Base-by-base conservation (phyloP, 92 coral and sea anemone species). In the Phenganax subtilis region DNA sequence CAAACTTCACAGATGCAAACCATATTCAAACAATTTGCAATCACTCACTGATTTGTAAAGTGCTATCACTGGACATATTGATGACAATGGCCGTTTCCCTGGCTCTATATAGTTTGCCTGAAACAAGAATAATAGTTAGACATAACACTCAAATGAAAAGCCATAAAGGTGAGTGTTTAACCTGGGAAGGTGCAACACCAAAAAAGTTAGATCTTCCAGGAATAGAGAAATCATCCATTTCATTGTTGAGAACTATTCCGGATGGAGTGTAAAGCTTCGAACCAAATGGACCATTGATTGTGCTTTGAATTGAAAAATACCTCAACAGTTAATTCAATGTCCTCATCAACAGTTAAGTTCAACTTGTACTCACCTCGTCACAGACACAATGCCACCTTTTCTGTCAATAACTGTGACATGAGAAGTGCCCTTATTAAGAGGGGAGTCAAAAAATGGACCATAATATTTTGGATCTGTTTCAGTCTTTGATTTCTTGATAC, bases 351-450 rank as follows among this genome's bases (percentile, higher is more conserved):
- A 9, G 16, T 61, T 61, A 61, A 14, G 27, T 61, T 3, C 0
- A 17, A 61, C 10, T 16, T 37, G 47, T 0, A 30, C 72, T 29
- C 37, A 96, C 99, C 99, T 96, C 1, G 99, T 92, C 11, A 93
- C 89, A 58, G 93, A 73, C 7, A 92, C 99, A 12, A 92, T 79
- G 68, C 89, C 97, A 9, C 99, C 99, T 69, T 92, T 97, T 74
- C 96, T 92, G 15, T 97, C 94, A 20, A 90, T 88, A 30, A 90
- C 97, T 6, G 99, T 87, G 60, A 96, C 90, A 60, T 96, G 97
- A 27, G 96, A 72, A 2, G 99, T 92, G 8, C 99, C 99, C 68
- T 88, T 85, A 73, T 88, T 73, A 3, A 77, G 89, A 25, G 85
- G 85, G 57, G 85, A 88, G 68, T 89, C 92, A 15, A 90, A 86